Evolutionary conservation across 2,888 invertebrate species (phyloP).

Genomic region (Dasypolia templi): DNA sequence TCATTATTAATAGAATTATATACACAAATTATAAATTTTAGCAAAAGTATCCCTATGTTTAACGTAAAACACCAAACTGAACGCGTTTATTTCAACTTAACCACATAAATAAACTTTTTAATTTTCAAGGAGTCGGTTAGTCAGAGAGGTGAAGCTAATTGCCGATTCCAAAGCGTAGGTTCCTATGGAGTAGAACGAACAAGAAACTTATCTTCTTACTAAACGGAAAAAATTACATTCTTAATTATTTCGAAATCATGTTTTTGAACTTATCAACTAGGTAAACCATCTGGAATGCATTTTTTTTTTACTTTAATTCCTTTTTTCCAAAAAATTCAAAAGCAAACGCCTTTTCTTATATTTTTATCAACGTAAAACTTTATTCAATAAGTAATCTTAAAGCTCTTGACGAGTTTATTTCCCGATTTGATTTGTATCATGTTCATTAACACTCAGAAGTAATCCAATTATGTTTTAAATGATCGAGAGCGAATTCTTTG

Average conservation of each 20-base stretch:
- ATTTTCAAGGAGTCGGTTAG: too few species aligned
- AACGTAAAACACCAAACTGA: too few species aligned
- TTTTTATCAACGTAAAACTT: background rate
- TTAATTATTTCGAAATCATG: background rate
- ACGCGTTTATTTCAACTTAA: too few species aligned
- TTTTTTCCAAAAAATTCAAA: background rate
- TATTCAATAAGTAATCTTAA: background rate
- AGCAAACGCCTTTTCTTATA: background rate
- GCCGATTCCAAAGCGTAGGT: too few species aligned
- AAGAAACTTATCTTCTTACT: too few species aligned
- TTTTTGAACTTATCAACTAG: background rate
- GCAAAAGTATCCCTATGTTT: background rate
- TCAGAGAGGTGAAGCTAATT: too few species aligned
- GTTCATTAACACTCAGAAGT: slow-evolving; percentile 28
- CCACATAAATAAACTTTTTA: too few species aligned
- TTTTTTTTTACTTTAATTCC: background rate
- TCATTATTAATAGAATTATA: background rate
- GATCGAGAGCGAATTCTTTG: slow-evolving; percentile 29
- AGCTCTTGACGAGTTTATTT: slow-evolving; percentile 28
- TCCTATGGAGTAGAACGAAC: too few species aligned
- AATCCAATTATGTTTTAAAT: slow-evolving; percentile 24
- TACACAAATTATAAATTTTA: background rate
- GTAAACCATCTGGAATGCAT: background rate
- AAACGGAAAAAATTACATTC: too few species aligned
- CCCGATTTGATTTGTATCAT: slow-evolving; percentile 25